Conservation (phyloP, 1,140 invertebrate species). For the Stenopsyche tienmushanensis region DNA sequence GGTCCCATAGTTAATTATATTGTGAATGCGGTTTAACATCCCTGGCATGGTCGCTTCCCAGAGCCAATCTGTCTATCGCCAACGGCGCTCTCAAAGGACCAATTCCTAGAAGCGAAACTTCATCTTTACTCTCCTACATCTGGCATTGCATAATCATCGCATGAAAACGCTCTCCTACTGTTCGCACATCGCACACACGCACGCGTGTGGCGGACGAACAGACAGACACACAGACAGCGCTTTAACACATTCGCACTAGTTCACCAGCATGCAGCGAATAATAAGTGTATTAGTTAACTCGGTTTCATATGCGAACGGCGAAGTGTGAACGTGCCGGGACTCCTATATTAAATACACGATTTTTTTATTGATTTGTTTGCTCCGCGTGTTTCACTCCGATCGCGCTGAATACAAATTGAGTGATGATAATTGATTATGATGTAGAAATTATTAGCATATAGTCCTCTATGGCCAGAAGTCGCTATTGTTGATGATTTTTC, state of each 20-base stretch:
- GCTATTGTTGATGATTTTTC: not conserved
- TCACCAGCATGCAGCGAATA: not conserved
- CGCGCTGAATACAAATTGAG: conserved; percentile 10
- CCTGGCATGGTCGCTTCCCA: not conserved
- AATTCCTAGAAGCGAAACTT: conserved; percentile 15
- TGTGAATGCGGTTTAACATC: conserved; percentile 8
- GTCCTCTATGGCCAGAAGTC: too few relatives aligned
- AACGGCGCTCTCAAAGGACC: not conserved
- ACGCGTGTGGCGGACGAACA: too few relatives aligned
- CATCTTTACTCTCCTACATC: not conserved
- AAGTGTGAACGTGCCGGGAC: not conserved
- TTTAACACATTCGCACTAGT: not conserved
- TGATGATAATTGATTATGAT: conserved; percentile 23
- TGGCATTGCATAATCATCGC: conserved; percentile 12
- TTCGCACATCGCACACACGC: not conserved
- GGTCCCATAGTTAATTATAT: not conserved
- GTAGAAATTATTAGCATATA: conserved; percentile 6
- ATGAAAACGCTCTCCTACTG: not conserved
- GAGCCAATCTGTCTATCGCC: conserved; percentile 26
- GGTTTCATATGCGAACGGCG: not conserved
- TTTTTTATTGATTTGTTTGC: conserved; percentile 18
- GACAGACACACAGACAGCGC: too few relatives aligned
- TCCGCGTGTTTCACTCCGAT: conserved; percentile 2
- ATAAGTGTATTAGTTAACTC: too few relatives aligned
- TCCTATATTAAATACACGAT: not conserved